Base-by-base conservation (phyloP, 2,888 invertebrate genomes). In the Omphaloscelis lunosa region DNA sequence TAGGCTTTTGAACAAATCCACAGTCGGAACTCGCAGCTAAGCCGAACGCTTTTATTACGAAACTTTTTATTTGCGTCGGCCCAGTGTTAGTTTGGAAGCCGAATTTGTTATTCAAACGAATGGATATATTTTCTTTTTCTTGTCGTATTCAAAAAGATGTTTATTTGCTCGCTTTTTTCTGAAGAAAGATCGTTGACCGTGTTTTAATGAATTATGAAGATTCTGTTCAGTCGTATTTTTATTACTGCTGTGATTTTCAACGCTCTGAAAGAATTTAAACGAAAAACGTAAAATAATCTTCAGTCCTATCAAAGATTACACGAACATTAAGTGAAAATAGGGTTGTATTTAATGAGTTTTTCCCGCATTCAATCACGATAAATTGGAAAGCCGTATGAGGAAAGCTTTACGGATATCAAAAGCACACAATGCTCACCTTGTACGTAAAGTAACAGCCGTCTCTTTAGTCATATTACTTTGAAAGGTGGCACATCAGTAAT, bases 1-100 rank as follows among this genome's bases (percentile, higher is more conserved):
- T 86, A 82, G 87, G 89, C 86, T 90, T 91, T 90, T 86, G 81
- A 86, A 91, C 90, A 89, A 90, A 91, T 89, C 90, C 89, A 89
- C 84, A 88, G 89, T 77, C 79, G 83, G 74, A 74, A 83, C 66
- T 91, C 89, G 81, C 65, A 86, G 83, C 73, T 86, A 78, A 84
- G 76, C 77, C 80, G 53, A 79, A 53, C 71, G 72, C 72, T 82
- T 87, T 83, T 83, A 83, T 85, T 77, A 71, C 70, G 78, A 85
- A 77, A 80, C 80, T 87, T 82, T 83, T 82, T 79, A 81, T 82
- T 82, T 85, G 82, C 78, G 65, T 78, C 79, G 77, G 77, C 77
- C 53, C 78, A 83, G 61, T 72, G 84, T 74, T 66, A 81, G 69
- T 78, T 84, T 67, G 63, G 80, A 76, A 84, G 70, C 74, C 62